Evolutionary conservation across 2,888 invertebrate species (phyloP), one percentile per base, ranked within the genome.

Genomic region (Phortica okadai): DNA sequence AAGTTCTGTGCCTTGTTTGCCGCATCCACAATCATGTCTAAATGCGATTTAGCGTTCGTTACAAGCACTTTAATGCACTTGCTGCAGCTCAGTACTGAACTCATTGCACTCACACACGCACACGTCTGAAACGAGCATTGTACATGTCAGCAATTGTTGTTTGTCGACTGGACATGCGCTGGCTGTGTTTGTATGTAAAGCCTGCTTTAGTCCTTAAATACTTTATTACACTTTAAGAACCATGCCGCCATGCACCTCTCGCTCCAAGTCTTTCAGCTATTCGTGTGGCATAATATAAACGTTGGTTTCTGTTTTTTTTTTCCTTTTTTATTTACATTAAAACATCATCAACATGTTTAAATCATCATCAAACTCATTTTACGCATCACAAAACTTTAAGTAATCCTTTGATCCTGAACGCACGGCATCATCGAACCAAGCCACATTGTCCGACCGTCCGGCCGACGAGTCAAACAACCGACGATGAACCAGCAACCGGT

Each of bases 341-440:
- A 88, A 85, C 84, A 86, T 88, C 85, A 86, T 88, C 88, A 86
- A 86, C 85, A 84, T 88, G 85, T 88, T 86, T 86, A 88, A 88
- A 88, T 88, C 84, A 84, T 85, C 85, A 88, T 86, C 88, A 86
- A 88, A 86, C 88, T 86, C 85, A 86, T 86, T 86, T 86, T 86
- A 82, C 88, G 85, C 85, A 88, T 86, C 85, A 86, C 85, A 83
- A 83, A 86, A 86, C 88, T 86, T 88, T 84, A 78, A 83, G 85
- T 86, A 86, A 86, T 84, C 85, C 85, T 86, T 86, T 86, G 85
- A 86, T 86, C 88, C 85, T 44, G 21, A 33, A 11, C 11, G 42
- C 50, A 50, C 8, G 50, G 50, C 50, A 50, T 50, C 50, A 50
- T 50, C 50, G 50, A 50, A 50, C 50, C 8, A 50, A 50, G 50